Evolutionary conservation across 2,113 vertebrate species (phyloP).

Genomic region (Vireo altiloquus): DNA sequence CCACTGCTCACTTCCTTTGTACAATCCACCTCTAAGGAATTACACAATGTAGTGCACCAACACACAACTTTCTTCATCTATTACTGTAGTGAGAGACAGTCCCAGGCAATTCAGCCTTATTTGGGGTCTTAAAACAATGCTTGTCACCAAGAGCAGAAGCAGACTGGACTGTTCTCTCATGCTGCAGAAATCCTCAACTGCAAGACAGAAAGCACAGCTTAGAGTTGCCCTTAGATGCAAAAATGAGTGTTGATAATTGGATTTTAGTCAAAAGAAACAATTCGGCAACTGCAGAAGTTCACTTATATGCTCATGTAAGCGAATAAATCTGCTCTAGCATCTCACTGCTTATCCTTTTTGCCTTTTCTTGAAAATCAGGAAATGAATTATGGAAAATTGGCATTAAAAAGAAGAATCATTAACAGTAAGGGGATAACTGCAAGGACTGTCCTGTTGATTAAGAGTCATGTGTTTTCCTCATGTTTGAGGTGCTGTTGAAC

Average conservation of each 20-base stretch:
- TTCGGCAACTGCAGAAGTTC: background rate
- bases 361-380: background rate
- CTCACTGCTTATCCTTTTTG: background rate
- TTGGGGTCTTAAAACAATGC: background rate
- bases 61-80: background rate
- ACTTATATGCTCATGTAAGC: background rate
- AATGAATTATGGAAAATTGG: background rate
- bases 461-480: background rate
- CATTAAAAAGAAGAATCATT: background rate
- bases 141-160: background rate
- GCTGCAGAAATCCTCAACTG: background rate
- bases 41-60: background rate
- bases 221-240: background rate
- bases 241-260: background rate
- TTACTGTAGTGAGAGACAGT: background rate
- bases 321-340: background rate
- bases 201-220: background rate
- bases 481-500: background rate
- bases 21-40: background rate
- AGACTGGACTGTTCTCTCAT: background rate
- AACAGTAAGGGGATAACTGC: background rate
- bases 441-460: background rate
- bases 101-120: background rate
- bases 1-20: background rate
- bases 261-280: background rate